Percentiles rank a stretch among this genome's conserved stretches.
Conservation (phyloP, 2,113 vertebrate species). For the Arvicanthis niloticus region DNA sequence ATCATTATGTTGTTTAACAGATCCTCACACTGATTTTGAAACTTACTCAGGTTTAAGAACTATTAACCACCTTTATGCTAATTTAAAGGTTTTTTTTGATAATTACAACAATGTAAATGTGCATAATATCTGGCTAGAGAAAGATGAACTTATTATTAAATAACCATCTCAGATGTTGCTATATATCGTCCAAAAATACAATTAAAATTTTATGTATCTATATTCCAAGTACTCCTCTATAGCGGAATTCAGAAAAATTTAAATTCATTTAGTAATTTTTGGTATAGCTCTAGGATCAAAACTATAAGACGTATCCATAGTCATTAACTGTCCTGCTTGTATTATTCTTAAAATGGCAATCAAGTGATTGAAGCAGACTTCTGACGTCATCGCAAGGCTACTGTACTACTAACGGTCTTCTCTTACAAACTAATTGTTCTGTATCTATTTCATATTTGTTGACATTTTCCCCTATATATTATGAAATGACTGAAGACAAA, state of each 20-base stretch:
- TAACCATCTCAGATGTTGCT: not conserved
- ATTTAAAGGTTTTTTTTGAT: slow-evolving; percentile 43
- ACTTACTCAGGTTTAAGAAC: not conserved
- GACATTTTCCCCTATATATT: not conserved
- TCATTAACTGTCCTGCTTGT: too few species aligned
- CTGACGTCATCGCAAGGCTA: not conserved
- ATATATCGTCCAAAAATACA: not conserved
- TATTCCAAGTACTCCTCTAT: not conserved
- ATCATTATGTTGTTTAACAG: not conserved
- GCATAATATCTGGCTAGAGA: not conserved
- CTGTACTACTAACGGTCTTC: not conserved
- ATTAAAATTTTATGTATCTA: not conserved
- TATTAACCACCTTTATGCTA: not conserved
- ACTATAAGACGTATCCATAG: not conserved
- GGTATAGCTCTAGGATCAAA: not conserved
- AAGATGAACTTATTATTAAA: not conserved
- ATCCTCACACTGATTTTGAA: not conserved
- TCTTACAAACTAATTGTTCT: not conserved
- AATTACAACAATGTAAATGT: not conserved
- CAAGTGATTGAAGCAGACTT: not conserved
- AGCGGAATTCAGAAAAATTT: not conserved
- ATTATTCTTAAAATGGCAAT: not conserved
- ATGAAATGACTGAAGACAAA: not conserved
- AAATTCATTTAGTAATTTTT: not conserved
- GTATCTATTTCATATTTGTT: not conserved